A percentile compares a stretch with the other conserved stretches of the same genome.
These are phyloP conservation scores for Harlomillsia oculata DNA, from an alignment of 1,140 invertebrate genomes.

Conservation along the genomic window DNA sequence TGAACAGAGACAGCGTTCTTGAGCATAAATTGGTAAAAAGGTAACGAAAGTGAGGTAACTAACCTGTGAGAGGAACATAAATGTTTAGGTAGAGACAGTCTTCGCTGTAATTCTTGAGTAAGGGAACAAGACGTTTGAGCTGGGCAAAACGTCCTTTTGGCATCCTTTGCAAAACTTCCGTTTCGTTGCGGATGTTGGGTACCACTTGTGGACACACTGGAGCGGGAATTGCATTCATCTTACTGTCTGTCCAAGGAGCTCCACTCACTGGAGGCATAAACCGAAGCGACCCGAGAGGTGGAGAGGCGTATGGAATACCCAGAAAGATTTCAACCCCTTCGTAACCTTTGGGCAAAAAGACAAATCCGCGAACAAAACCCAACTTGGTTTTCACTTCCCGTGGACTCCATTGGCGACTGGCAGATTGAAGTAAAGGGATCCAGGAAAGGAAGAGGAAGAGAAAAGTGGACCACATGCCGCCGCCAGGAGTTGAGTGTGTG, in stretches of 20 bases:
- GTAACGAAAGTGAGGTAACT: no score
- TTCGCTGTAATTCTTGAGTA: slow-evolving; percentile 81
- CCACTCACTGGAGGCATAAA: slow-evolving; percentile 92
- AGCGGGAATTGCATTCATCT: slow-evolving; percentile 72
- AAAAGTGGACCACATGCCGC: no score
- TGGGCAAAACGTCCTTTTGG: slow-evolving; percentile 76
- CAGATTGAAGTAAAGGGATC: no score
- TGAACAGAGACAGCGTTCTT: no score
- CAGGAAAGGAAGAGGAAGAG: no score
- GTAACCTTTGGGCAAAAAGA: slow-evolving; percentile 28
- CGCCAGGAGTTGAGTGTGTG: no score
- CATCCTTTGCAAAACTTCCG: slow-evolving; percentile 67
- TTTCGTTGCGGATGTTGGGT: slow-evolving; percentile 64
- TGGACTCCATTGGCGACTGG: slow-evolving; percentile 28
- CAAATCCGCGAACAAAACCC: slow-evolving; percentile 28
- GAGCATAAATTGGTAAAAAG: no score
- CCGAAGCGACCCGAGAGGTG: slow-evolving; percentile 74
- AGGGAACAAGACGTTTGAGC: slow-evolving; percentile 71
- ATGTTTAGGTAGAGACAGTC: slow-evolving; percentile 96
- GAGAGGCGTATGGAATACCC: slow-evolving; percentile 91
- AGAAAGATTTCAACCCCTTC: slow-evolving; percentile 74
- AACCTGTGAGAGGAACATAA: slow-evolving; percentile 87
- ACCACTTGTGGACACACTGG: slow-evolving; percentile 85
- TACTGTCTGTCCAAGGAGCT: slow-evolving; percentile 85
- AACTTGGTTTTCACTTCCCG: slow-evolving; percentile 29